phyloP scores from a whole-genome alignment of 2,888 invertebrate genomes.

The Philereme transversata region DNA sequence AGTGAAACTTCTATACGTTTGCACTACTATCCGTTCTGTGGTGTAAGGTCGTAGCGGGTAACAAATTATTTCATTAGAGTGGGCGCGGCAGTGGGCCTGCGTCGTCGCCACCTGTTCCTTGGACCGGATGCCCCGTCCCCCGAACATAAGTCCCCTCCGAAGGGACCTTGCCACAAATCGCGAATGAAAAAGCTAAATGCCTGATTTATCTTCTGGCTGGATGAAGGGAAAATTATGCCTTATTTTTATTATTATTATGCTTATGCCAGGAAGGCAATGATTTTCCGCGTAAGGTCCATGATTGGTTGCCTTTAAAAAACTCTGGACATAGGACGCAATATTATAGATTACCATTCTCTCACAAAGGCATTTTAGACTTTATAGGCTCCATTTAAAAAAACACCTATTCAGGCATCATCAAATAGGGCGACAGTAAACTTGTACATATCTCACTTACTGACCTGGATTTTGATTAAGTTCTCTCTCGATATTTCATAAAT shows the following conservation, averaged over 20 bases:
- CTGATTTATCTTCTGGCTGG: conserved; percentile 17
- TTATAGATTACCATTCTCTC: no score
- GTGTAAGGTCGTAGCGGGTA: conserved; percentile 65
- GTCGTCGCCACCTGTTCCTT: conserved; percentile 72
- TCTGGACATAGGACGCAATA: background rate
- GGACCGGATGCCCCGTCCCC: conserved; percentile 74
- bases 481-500: no score
- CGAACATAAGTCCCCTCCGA: conserved; percentile 43
- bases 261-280: background rate
- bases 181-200: conserved; percentile 30
- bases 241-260: no score
- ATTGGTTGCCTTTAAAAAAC: conserved; percentile 1
- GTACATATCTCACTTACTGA: no score
- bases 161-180: conserved; percentile 48
- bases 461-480: no score
- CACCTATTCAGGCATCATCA: no score
- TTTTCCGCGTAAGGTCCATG: background rate
- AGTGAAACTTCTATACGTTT: conserved; percentile 2
- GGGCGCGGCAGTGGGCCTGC: conserved; percentile 62
- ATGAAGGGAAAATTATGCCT: conserved; percentile 5
- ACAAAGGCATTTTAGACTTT: no score
- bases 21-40: conserved; percentile 11
- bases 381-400: no score
- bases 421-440: no score
- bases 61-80: conserved; percentile 78